These are phyloP conservation scores for Schizopygopsis pylzovi DNA, from an alignment of 2,797 vertebrate genomes.

Conservation along the genomic window DNA sequence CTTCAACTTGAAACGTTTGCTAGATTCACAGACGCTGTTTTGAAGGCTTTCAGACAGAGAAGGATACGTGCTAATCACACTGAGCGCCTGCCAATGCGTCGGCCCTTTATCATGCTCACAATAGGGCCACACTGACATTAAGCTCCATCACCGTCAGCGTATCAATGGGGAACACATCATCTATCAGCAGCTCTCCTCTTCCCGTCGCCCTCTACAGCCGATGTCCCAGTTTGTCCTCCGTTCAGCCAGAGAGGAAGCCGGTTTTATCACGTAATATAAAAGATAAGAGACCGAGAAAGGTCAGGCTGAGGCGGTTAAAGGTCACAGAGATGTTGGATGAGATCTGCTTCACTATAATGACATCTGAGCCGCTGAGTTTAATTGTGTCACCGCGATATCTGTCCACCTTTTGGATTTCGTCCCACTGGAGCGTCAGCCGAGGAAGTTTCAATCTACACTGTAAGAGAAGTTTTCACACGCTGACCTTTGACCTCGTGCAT, in stretches of 20 bases:
- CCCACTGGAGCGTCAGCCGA: neutral
- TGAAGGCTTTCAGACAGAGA: neutral
- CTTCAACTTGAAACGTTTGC: neutral
- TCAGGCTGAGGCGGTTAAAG: slow-evolving; percentile 70
- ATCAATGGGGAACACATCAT: slow-evolving; percentile 55
- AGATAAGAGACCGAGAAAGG: slow-evolving; percentile 74
- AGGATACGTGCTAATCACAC: slow-evolving; percentile 39
- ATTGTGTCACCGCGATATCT: slow-evolving; percentile 48
- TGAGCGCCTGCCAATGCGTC: slow-evolving; percentile 20
- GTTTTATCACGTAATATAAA: slow-evolving; percentile 68
- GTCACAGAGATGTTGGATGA: slow-evolving; percentile 69
- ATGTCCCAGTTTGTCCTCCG: slow-evolving; percentile 65
- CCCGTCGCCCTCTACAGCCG: neutral
- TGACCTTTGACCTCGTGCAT: neutral
- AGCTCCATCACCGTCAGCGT: slow-evolving; percentile 32
- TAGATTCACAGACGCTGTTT: neutral
- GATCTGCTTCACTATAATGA: slow-evolving; percentile 69
- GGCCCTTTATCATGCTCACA: slow-evolving; percentile 45
- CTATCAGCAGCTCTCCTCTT: slow-evolving; percentile 51
- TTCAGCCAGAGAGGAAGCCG: slow-evolving; percentile 69
- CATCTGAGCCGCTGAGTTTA: slow-evolving; percentile 61
- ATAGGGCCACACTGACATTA: slow-evolving; percentile 35
- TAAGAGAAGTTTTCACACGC: neutral
- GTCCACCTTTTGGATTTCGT: slow-evolving; percentile 32
- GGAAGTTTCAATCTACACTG: slow-evolving; percentile 13